Evolutionary conservation across 2,113 vertebrate genomes (phyloP).

Genomic region (Cacatua alba): DNA sequence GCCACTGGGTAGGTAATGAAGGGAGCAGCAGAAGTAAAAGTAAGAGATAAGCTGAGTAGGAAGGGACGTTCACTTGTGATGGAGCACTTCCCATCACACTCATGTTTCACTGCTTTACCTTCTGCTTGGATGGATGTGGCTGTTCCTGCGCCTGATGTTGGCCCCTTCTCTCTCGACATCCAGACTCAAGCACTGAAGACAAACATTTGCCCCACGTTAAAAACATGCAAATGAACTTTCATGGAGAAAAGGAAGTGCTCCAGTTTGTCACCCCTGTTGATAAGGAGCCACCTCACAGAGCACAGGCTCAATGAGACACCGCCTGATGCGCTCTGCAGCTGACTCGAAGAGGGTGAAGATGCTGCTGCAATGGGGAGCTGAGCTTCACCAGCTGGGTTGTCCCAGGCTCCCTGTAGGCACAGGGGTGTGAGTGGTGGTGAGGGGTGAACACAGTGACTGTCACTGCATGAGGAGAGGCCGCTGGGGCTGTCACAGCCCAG

Average conservation of each 20-base stretch:
- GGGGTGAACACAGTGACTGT: not conserved
- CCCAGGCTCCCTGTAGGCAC: not conserved
- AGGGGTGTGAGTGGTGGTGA: not conserved
- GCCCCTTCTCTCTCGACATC: not conserved
- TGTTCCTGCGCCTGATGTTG: not conserved
- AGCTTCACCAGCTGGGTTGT: not conserved
- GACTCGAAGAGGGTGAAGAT: too few relatives aligned
- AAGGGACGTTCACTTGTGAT: not conserved
- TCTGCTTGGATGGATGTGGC: not conserved
- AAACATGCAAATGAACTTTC: not conserved
- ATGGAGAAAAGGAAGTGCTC: too few relatives aligned
- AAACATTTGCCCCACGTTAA: not conserved
- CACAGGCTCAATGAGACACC: too few relatives aligned
- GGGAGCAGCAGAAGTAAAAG: not conserved
- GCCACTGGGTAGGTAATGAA: not conserved
- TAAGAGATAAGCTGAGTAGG: not conserved
- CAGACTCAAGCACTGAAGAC: not conserved
- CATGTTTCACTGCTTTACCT: not conserved
- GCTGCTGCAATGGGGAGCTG: not conserved
- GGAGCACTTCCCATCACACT: not conserved
- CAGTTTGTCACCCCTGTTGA: too few relatives aligned
- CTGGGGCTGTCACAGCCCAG: not conserved
- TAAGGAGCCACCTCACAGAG: too few relatives aligned
- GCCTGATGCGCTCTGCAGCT: too few relatives aligned
- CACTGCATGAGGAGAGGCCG: not conserved